phyloP scores from a whole-genome alignment of 2,797 vertebrate species.

The Sebastes matsubarae region DNA sequence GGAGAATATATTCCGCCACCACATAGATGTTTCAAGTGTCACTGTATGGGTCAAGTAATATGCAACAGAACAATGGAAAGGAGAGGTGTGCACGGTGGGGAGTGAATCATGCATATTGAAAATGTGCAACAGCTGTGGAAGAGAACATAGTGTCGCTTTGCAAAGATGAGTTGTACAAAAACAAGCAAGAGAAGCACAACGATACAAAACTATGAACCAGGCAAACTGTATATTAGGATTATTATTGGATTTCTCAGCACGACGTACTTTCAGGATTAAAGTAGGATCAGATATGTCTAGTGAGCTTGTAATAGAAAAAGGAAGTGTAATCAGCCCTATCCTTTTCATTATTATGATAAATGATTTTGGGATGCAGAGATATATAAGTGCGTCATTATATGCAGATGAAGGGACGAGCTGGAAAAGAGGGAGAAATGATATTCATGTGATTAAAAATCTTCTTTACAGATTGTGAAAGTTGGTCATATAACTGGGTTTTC shows the following conservation, averaged over 20 bases:
- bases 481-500: no score
- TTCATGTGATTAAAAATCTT: no score
- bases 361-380: no score
- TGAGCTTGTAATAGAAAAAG: neutral
- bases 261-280: neutral
- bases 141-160: neutral
- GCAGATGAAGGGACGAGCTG: no score
- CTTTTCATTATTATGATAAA: no score
- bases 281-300: neutral
- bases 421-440: no score
- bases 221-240: neutral
- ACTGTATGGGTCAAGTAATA: neutral
- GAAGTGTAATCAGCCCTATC: no score
- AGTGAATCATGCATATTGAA: neutral
- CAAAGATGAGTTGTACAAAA: no score
- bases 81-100: neutral
- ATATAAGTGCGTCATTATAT: no score
- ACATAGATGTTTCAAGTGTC: neutral
- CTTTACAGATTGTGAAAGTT: no score
- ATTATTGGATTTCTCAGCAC: no score
- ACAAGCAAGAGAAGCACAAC: neutral
- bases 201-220: neutral
- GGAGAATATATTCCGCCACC: neutral
- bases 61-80: neutral
- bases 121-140: neutral